A percentile compares a stretch with the other conserved stretches of the same genome.
These are phyloP conservation scores for Anabacerthia variegaticeps DNA, from an alignment of 2,797 vertebrate genomes.

Conservation along the genomic window DNA sequence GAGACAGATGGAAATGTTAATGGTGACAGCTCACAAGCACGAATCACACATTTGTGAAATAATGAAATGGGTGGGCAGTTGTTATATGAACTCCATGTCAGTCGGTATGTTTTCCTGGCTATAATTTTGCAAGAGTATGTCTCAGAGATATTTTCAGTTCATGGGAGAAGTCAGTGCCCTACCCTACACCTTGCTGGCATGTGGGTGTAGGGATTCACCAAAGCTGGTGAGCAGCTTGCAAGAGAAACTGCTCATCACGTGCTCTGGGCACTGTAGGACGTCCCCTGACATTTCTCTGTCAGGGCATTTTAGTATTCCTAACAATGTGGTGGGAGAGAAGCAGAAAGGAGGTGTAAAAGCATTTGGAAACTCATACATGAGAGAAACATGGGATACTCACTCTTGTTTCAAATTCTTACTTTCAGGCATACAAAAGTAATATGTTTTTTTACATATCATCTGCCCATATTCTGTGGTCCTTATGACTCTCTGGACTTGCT, in stretches of 20 bases:
- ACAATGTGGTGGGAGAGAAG: neutral
- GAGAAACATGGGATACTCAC: neutral
- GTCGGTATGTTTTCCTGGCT: slow-evolving; percentile 51
- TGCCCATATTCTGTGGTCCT: neutral
- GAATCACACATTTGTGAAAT: slow-evolving; percentile 74
- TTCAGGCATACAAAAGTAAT: neutral
- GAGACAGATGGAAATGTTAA: slow-evolving; percentile 75
- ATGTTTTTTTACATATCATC: neutral
- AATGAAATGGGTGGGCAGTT: slow-evolving; percentile 74
- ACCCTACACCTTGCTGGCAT: neutral
- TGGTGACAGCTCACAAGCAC: slow-evolving; percentile 73
- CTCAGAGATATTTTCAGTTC: slow-evolving; percentile 64
- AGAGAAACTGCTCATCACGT: neutral
- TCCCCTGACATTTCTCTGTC: neutral
- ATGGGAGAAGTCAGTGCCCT: slow-evolving; percentile 11
- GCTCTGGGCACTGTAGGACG: neutral
- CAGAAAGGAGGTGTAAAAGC: neutral
- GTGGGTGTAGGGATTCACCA: slow-evolving; percentile 49
- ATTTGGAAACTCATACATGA: neutral
- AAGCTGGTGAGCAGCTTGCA: neutral
- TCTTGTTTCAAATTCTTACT: neutral
- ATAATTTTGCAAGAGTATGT: slow-evolving; percentile 42
- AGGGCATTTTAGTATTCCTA: neutral
- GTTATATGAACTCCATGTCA: slow-evolving; percentile 69
- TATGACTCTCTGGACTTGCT: neutral